A percentile compares a stretch with the other conserved stretches of the same genome.
phyloP scores from a whole-genome alignment of 2,797 vertebrate species.

The Cuculus canorus region DNA sequence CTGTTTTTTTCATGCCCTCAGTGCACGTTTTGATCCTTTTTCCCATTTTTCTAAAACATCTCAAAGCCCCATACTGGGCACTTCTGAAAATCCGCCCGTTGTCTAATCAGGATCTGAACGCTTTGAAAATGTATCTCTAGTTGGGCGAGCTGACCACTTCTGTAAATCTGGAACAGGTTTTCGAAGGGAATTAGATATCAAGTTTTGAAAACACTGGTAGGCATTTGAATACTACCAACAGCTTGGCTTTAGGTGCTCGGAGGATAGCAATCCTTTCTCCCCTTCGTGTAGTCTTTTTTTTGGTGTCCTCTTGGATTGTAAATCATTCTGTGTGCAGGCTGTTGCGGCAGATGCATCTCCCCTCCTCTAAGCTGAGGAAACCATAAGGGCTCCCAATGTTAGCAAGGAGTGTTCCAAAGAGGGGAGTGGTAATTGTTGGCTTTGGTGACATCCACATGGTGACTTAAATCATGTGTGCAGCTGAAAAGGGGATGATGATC shows the following conservation, averaged over 20 bases:
- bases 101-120: not conserved
- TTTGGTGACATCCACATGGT: too few relatives aligned
- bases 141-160: not conserved
- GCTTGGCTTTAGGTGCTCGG: not conserved
- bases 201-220: not conserved
- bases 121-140: not conserved
- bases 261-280: slow-evolving; percentile 3
- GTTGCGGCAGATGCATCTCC: too few relatives aligned
- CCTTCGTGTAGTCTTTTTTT: not conserved
- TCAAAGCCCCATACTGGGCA: not conserved
- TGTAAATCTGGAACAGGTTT: slow-evolving; percentile 35
- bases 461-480: too few relatives aligned
- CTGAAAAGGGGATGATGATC: too few relatives aligned
- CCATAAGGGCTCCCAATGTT: too few relatives aligned
- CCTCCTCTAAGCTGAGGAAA: too few relatives aligned
- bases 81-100: not conserved
- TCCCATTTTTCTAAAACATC: not conserved
- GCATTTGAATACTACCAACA: not conserved
- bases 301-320: not conserved
- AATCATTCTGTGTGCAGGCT: not conserved
- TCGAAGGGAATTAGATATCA: slow-evolving; percentile 37
- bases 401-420: too few relatives aligned
- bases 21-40: not conserved
- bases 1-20: not conserved
- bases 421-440: too few relatives aligned